Base-by-base conservation (phyloP, 2,888 invertebrate species). In the Patella depressa region DNA sequence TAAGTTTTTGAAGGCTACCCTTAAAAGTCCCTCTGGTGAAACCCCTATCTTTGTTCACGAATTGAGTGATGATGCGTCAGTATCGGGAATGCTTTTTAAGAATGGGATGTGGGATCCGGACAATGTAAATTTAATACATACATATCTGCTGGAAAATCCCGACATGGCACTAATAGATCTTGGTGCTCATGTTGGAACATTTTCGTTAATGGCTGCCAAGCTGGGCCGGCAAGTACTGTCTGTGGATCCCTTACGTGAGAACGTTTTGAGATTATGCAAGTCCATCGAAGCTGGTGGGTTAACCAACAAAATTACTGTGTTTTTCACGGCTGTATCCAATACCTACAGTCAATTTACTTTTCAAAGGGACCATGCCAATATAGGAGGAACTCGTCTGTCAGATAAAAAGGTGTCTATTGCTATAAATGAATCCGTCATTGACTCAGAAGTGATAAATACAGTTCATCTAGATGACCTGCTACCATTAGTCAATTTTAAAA, bases 1-100 rank as follows among this genome's bases (percentile, higher is more conserved):
- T 24, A 65, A 65, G 19, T 65, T 65, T 65, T 14, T 65, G 9
- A 19, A 24, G 19, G 65, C 65, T 5, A 19, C 14, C 12, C 65
- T 65, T 24, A 65, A 19, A 24, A 11, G 19, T 0, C 65, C 65
- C 24, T 19, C 65, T 12, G 65, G 65, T 3, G 24, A 65, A 65
- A 65, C 65, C 12, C 24, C 65, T 24, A 65, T 65, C 19, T 65
- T 65, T 14, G 65, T 65, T 24, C 65, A 65, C 65, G 65, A 65
- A 19, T 24, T 65, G 19, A 24, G 14, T 24, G 65, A 65, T 11
- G 65, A 65, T 14, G 65, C 7, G 3, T 19, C 24, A 65, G 65
- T 65, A 24, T 65, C 65, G 12, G 24, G 24, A 65, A 19, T 12
- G 65, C 14, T 65, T 19, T 65, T 24, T 19, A 14, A 3, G 11